Evolutionary conservation across 2,797 vertebrate species (phyloP).

Genomic region (Girardinus metallicus): DNA sequence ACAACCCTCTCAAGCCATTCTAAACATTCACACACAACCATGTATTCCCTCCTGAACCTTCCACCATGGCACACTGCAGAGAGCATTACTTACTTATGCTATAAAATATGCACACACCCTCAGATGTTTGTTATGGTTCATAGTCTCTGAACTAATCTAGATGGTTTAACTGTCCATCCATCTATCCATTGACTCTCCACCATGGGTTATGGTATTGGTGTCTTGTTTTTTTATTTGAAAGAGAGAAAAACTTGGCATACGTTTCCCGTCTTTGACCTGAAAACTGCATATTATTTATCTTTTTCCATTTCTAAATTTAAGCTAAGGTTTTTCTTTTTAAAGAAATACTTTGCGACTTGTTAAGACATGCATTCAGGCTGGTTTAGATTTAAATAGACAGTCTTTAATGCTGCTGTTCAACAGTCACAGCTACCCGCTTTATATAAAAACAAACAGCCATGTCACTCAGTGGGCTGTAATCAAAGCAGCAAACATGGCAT

Average conservation of each 20-base stretch:
- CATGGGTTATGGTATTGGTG: background rate
- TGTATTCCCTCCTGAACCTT: background rate
- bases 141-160: slow-evolving; percentile 22
- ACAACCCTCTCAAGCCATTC: slow-evolving; percentile 21
- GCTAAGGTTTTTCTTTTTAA: background rate
- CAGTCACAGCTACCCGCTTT: background rate
- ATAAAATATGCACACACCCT: slow-evolving; percentile 29
- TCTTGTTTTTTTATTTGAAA: background rate
- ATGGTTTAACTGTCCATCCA: background rate
- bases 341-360: background rate
- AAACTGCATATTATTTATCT: background rate
- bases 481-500: background rate
- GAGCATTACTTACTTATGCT: slow-evolving; percentile 10
- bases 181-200: background rate
- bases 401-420: background rate
- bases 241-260: background rate
- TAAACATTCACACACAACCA: slow-evolving; percentile 17
- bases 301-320: background rate
- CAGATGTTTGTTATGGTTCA: slow-evolving; percentile 11
- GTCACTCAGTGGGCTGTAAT: background rate
- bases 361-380: background rate
- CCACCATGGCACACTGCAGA: background rate
- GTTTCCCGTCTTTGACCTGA: background rate
- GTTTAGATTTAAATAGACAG: background rate
- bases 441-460: background rate